Evolutionary conservation across 2,888 invertebrate species (phyloP).

Genomic region (Macrosoma leucophasiata): DNA sequence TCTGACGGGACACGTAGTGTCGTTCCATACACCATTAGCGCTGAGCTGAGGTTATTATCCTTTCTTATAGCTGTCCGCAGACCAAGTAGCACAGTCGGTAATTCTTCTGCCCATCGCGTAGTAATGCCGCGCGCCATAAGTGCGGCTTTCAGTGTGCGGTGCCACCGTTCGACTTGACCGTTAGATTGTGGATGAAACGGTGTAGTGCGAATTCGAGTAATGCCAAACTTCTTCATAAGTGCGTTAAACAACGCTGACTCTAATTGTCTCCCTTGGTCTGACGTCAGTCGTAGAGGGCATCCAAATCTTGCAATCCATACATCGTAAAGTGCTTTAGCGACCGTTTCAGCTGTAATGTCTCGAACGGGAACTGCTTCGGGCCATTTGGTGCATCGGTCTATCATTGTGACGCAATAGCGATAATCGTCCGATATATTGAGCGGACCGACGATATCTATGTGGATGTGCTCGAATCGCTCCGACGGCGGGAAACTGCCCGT

Average conservation of each 20-base stretch:
- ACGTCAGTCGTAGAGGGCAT: conserved; percentile 10
- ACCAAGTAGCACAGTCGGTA: conserved; percentile 11
- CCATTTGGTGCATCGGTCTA: conserved; percentile 18
- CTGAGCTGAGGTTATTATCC: conserved; percentile 7
- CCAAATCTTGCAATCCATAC: conserved; percentile 21
- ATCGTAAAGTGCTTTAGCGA: conserved; percentile 19
- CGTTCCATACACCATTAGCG: conserved; percentile 7
- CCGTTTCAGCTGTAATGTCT: conserved; percentile 15
- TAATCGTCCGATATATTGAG: conserved; percentile 3
- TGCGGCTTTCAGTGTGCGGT: conserved; percentile 3
- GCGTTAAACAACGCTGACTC: conserved; percentile 9
- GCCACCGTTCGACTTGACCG: conserved; percentile 7
- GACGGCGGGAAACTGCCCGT: conserved; percentile 5
- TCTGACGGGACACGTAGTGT: conserved; percentile 2
- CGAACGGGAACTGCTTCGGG: conserved; percentile 16
- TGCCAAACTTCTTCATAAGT: not conserved
- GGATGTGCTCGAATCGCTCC: conserved; percentile 10
- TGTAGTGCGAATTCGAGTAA: conserved; percentile 4
- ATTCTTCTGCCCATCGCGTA: conserved; percentile 4
- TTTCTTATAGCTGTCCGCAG: conserved; percentile 4
- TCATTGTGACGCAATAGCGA: no score
- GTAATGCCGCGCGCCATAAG: not conserved
- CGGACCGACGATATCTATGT: conserved; percentile 13
- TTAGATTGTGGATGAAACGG: conserved; percentile 10
- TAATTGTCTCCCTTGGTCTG: conserved; percentile 20